phyloP scores from a whole-genome alignment of 2,797 vertebrate species.

The Sitta carolinensis region DNA sequence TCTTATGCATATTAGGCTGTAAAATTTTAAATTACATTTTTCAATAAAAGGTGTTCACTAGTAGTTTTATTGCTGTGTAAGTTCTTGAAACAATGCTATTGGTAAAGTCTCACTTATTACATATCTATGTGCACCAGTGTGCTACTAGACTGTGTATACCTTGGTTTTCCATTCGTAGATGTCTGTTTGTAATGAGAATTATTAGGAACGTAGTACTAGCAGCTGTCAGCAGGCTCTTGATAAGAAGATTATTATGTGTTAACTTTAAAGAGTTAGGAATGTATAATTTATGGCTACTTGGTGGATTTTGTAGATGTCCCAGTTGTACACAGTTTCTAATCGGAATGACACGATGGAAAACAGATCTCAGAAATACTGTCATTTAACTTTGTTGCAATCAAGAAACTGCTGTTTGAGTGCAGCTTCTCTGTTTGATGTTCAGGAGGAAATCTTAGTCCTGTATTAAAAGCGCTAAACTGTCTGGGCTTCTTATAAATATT shows the following conservation, averaged over 20 bases:
- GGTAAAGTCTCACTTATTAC: not conserved
- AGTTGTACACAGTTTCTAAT: constrained; percentile 49
- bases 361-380: constrained; percentile 25
- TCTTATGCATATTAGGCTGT: not conserved
- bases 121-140: not conserved
- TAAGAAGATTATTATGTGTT: constrained; percentile 33
- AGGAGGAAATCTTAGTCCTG: constrained; percentile 4
- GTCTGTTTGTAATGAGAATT: not conserved
- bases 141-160: not conserved
- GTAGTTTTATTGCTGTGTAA: not conserved
- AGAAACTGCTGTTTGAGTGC: not conserved
- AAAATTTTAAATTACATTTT: constrained; percentile 12
- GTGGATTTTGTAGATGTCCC: constrained; percentile 28
- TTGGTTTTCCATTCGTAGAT: not conserved
- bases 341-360: constrained; percentile 39
- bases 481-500: constrained; percentile 19
- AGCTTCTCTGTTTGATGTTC: constrained; percentile 3
- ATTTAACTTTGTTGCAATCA: constrained; percentile 21
- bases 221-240: not conserved
- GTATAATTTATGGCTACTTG: constrained; percentile 41
- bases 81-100: not conserved
- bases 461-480: constrained; percentile 33
- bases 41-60: not conserved
- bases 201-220: not conserved
- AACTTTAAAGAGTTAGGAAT: constrained; percentile 31